phyloP scores from a whole-genome alignment of 2,797 vertebrate species.

The Malacoctenus gilli region DNA sequence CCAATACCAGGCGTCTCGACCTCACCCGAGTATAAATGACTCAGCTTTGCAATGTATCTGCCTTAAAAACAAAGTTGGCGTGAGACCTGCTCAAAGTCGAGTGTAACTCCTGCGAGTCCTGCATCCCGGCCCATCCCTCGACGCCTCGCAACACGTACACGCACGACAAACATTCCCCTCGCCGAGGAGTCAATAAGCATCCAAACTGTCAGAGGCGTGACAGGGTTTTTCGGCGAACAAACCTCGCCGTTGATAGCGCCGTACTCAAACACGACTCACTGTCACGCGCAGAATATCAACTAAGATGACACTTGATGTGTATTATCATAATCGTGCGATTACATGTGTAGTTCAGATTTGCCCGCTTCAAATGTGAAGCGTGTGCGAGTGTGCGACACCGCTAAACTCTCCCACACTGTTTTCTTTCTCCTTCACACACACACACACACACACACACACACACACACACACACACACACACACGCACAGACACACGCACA shows the following conservation, averaged over 20 bases:
- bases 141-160: constrained; percentile 3
- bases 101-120: not conserved
- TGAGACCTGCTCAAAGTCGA: too few species aligned
- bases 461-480: constrained; percentile 23
- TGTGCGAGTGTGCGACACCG: constrained; percentile 51
- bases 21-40: too few species aligned
- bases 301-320: constrained; percentile 78
- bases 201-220: constrained; percentile 29
- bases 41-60: too few species aligned
- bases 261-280: constrained; percentile 54
- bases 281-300: constrained; percentile 60
- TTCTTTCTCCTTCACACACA: constrained; percentile 12
- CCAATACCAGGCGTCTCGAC: too few species aligned
- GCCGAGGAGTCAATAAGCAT: constrained; percentile 45
- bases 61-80: too few species aligned
- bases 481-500: constrained; percentile 3
- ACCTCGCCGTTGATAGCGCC: too few species aligned
- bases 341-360: constrained; percentile 79
- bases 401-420: constrained; percentile 28
- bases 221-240: constrained; percentile 60
- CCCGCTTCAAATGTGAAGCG: constrained; percentile 57
- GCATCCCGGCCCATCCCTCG: not conserved
- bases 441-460: constrained; percentile 17
- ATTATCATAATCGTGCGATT: constrained; percentile 80
- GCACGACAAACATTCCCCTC: constrained; percentile 1